Evolutionary conservation across 2,797 vertebrate genomes (phyloP).

Genomic region (Pseudochirops cupreus): DNA sequence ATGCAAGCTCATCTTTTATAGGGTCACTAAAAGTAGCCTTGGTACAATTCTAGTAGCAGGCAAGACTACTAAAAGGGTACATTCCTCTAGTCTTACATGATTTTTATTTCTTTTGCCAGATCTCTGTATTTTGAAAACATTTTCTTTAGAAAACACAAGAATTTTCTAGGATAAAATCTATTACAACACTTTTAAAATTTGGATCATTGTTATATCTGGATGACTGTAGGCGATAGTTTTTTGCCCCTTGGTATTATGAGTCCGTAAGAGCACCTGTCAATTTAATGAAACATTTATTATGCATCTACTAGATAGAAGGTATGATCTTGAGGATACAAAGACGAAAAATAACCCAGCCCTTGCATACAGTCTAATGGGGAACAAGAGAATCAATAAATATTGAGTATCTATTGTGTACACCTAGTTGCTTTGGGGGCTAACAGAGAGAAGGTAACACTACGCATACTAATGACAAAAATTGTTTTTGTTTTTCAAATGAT

Average conservation of each 20-base stretch:
- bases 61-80: not conserved
- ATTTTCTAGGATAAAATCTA: not conserved
- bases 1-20: not conserved
- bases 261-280: not conserved
- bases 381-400: not conserved
- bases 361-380: not conserved
- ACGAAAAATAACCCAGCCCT: not conserved
- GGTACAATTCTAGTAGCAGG: not conserved
- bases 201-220: not conserved
- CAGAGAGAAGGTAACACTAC: not conserved
- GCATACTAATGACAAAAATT: not conserved
- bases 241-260: not conserved
- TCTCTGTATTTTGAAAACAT: not conserved
- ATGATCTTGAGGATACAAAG: not conserved
- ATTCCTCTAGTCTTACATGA: not conserved
- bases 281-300: not conserved
- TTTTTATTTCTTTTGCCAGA: not conserved
- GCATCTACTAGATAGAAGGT: not conserved
- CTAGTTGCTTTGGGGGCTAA: not conserved
- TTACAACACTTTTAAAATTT: not conserved
- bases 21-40: not conserved
- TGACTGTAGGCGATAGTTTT: not conserved
- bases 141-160: not conserved
- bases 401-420: not conserved
- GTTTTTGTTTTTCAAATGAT: not conserved